Percentiles rank a stretch among this genome's conserved stretches.
These are phyloP conservation scores for Lytechinus pictus DNA, from an alignment of 35 echinoderm and acorn worm species.

Conservation along the genomic window DNA sequence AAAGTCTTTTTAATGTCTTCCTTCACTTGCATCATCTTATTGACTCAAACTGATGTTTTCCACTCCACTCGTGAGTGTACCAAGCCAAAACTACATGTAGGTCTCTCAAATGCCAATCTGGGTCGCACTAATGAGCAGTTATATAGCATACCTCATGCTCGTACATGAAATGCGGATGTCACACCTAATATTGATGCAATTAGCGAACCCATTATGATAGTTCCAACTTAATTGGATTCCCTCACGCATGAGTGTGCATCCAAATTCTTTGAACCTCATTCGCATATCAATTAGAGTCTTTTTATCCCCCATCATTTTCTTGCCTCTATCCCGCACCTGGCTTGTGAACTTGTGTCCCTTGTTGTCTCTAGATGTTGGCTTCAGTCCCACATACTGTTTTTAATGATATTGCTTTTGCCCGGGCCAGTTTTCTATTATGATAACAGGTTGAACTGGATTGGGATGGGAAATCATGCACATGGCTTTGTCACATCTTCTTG, in stretches of 20 bases:
- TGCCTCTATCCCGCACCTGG: not conserved
- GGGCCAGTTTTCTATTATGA: not conserved
- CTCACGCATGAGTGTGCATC: conserved; percentile 11
- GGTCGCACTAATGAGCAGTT: not conserved
- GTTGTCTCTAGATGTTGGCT: not conserved
- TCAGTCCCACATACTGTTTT: not conserved
- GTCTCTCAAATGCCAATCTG: not conserved
- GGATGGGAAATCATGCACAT: not conserved
- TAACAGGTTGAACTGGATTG: not conserved
- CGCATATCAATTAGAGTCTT: not conserved
- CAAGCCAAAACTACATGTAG: not conserved
- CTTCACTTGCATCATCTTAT: not conserved
- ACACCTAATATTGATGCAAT: conserved; percentile 46
- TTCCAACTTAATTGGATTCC: conserved; percentile 19
- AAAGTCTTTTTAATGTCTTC: not conserved
- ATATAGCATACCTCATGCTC: not conserved
- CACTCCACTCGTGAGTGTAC: not conserved
- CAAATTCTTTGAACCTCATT: not conserved
- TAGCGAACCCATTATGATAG: conserved; percentile 32
- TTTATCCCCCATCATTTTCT: not conserved
- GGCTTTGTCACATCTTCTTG: not conserved
- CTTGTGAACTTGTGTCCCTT: not conserved
- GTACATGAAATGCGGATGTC: not conserved
- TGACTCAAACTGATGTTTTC: not conserved
- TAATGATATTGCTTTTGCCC: not conserved